phyloP scores from a whole-genome alignment of 2,113 vertebrate species.

The Prochilodus magdalenae region DNA sequence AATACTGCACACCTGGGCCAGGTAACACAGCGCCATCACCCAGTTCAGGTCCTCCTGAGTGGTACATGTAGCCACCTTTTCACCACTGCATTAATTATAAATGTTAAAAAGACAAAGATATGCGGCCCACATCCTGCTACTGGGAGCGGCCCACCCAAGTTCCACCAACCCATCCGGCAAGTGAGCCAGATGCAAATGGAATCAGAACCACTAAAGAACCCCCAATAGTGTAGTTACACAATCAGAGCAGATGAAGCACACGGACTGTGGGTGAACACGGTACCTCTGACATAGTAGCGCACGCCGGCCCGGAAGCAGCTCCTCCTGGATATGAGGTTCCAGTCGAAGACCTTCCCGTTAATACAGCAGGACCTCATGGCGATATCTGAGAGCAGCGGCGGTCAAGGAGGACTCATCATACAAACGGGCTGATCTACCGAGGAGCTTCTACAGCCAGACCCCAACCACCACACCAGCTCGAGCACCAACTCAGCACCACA shows the following conservation, averaged over 20 bases:
- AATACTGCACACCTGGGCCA: too few relatives aligned
- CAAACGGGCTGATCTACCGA: background rate
- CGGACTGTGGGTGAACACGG: slow-evolving; percentile 25
- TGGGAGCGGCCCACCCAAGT: too few relatives aligned
- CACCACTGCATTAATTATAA: too few relatives aligned
- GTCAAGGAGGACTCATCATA: slow-evolving; percentile 60
- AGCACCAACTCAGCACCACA: too few relatives aligned
- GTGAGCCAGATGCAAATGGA: too few relatives aligned
- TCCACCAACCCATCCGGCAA: too few relatives aligned
- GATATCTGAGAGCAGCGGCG: slow-evolving; percentile 76
- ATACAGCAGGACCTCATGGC: slow-evolving; percentile 88
- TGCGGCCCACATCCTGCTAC: too few relatives aligned
- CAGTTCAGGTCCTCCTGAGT: background rate
- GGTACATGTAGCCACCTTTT: too few relatives aligned
- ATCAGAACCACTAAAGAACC: too few relatives aligned
- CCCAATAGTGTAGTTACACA: too few relatives aligned
- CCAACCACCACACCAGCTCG: too few relatives aligned
- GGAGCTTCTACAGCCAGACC: background rate
- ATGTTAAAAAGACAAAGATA: too few relatives aligned
- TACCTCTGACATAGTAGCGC: slow-evolving; percentile 95
- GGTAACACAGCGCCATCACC: background rate
- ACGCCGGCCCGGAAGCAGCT: slow-evolving; percentile 96
- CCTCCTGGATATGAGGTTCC: slow-evolving; percentile 92
- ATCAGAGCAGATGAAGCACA: background rate
- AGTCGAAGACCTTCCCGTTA: slow-evolving; percentile 92